Base-by-base conservation (phyloP, 2,797 vertebrate genomes). In the Pelobates cultripes region DNA sequence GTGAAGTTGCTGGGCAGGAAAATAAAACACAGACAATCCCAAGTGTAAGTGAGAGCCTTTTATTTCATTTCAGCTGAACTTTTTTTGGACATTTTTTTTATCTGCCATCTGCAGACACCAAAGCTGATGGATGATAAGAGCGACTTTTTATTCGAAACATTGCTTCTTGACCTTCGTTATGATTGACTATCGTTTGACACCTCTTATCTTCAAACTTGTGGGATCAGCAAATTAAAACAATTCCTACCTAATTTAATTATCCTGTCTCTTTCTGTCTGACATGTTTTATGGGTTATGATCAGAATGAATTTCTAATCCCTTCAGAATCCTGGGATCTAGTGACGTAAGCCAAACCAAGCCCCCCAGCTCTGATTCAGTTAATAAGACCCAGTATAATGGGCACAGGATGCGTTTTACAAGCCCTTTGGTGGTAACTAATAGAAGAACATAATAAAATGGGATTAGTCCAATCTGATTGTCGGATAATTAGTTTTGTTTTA, bases 401-500 rank as follows among this genome's bases (percentile, higher is more conserved):
- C 67, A 15, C 10, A 77, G 55, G 66, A 83, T 83, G 68, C 61
- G 7, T 53, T 79, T 79, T 69, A 82, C 76, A 71, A 79, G 84
- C 73, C 72, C 77, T 79, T 77, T 76, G 80, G 82, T 85, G 63
- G 51, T 73, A 70, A 80, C 79, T 83, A 80, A 80, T 77, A 45
- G 78, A 83, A 84, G 70, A 70, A 55, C 66, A 75, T 81, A 81
- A 84, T 86, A 79, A 73, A 85, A 80, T 66, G 63, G 73, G 77
- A 42, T 77, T 79, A 71, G 71, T 84, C 70, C 0, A 1, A 85
- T 84, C 78, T 64, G 47, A 84, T 82, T 79, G 69, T 79, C 77
- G 74, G 79, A 82, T 86, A 85, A 47, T 85, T 85, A 84, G 84
- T 85, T 77, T 84, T 79, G 60, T 85, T 86, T 86, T 86, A 78